Evolutionary conservation across 2,113 vertebrate species (phyloP).

Genomic region (Talpa occidentalis): DNA sequence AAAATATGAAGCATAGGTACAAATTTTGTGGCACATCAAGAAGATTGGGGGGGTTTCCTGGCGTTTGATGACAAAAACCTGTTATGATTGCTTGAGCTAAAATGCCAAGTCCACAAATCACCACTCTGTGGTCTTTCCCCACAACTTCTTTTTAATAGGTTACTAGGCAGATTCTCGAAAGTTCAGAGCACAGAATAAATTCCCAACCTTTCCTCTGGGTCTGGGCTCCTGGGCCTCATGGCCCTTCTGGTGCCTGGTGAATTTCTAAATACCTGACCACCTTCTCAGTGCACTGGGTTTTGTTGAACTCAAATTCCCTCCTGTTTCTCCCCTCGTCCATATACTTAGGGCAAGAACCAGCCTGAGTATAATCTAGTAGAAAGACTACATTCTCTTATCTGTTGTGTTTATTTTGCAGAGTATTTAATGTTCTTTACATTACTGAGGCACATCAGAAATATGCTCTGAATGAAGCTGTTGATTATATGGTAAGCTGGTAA

Average conservation of each 20-base stretch:
- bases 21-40: neutral
- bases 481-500: neutral
- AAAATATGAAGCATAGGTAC: neutral
- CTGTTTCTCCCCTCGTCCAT: neutral
- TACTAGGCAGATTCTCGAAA: neutral
- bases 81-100: neutral
- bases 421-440: neutral
- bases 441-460: neutral
- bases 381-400: neutral
- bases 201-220: neutral
- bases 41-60: neutral
- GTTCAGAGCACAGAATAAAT: neutral
- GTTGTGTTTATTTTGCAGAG: neutral
- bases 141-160: neutral
- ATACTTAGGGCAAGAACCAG: neutral
- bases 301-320: neutral
- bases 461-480: neutral
- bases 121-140: neutral
- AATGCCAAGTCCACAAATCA: neutral
- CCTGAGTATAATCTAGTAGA: neutral
- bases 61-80: neutral
- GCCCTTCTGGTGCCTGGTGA: neutral
- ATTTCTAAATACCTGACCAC: neutral
- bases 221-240: neutral
- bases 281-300: neutral